Base-by-base conservation (phyloP, 2,797 vertebrate species). In the Silurus lanzhouensis region DNA sequence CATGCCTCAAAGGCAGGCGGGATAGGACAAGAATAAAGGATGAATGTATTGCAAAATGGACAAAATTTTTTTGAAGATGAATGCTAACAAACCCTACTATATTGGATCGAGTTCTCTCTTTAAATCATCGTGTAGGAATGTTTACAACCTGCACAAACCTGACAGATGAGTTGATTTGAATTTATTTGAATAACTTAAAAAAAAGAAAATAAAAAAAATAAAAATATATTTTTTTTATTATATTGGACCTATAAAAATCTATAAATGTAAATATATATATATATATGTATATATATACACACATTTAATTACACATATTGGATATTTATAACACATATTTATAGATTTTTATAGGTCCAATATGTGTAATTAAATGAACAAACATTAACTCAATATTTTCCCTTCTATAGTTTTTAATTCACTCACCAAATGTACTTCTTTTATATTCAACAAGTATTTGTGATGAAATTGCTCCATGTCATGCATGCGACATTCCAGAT, bases 1-100 rank as follows among this genome's bases (percentile, higher is more conserved):
- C 95, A 96, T 95, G 96, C 93, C 92, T 94, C 67, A 82, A 90
- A 86, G 90, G 94, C 94, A 60, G 87, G 86, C 91, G 89, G 89
- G 86, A 91, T 91, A 88, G 87, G 78, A 63, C 75, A 6, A 10
- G 44, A 67, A 70, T 67, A 67, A 82, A 27, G 83, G 76, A 55
- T 20, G 71, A 70, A 84, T 68, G 44, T 72, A 67, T 83, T 71
- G 19, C 68, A 67, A 84, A 80, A 81, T 22, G n/a, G 78, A 60
- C 7, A 61, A 72, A 52, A 52, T 52, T n/a, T 61, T 3, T 19
- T 17, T 58, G 57, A 77, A 77, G 58, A 64, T 80, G 4, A 80
- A 80, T 64, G 25, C 5, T n/a, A 80, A 80, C 48, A 17, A 48
- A 46, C 64, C 9, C 20, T 48, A 83, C 6, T 38, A 44, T 58